Base-by-base conservation (phyloP, 2,113 vertebrate species). In the Pelobates fuscus region DNA sequence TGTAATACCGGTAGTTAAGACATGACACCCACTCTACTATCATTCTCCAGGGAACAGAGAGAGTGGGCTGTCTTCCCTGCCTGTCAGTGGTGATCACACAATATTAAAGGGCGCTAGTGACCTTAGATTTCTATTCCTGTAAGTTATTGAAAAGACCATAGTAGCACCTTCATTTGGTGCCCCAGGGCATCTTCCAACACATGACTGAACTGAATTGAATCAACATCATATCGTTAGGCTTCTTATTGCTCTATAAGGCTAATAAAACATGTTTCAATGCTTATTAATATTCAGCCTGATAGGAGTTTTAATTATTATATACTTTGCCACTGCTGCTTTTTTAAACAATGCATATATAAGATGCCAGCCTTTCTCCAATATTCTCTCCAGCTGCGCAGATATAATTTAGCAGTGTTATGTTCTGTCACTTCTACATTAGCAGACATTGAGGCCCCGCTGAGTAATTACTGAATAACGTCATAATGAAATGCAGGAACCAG, bases 391-490 rank as follows among this genome's bases (percentile, higher is more conserved):
- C 78, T 70, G 78, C 12, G 63, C 32, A 32, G 44, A n/a, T 62
- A 54, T 82, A 82, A 82, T 82, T 79, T 77, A 44, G 54, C 67
- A 60, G 59, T 64, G 83, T 79, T 72, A 81, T 84, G 84, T 80
- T 80, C 75, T 80, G 79, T 79, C 81, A 82, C 79, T 79, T 69
- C 77, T 65, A 24, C 58, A 79, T 77, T 79, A 78, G 73, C 37
- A 59, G 23, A 62, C 78, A 78, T 77, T 72, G 77, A 71, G 78
- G 55, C 37, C 71, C 79, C 81, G 79, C 79, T 81, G 78, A 66
- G 82, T 85, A 86, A 88, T 90, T 89, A 91, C 78, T 81, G 59
- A 81, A 78, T 90, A 91, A 89, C 85, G 83, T 84, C 80, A 80
- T 81, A 87, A 88, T 79, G 71, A 85, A 81, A 91, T 91, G 87